A percentile compares a stretch with the other conserved stretches of the same genome.
phyloP scores from a whole-genome alignment of 2,113 vertebrate genomes.

The Monopterus albus region DNA sequence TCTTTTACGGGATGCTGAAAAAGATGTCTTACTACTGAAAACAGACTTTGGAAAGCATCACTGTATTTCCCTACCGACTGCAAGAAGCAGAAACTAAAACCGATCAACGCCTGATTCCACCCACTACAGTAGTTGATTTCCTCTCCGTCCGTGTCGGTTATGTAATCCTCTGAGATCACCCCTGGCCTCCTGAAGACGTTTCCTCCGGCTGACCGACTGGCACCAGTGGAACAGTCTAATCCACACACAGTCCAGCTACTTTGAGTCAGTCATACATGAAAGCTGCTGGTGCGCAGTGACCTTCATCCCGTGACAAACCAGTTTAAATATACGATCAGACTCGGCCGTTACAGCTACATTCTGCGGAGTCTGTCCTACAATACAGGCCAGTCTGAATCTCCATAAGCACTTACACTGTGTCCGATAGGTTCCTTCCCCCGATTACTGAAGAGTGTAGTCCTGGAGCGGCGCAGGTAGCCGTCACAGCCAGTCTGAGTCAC shows the following conservation, averaged over 20 bases:
- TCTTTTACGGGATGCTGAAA: background rate
- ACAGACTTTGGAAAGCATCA: background rate
- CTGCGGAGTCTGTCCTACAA: background rate
- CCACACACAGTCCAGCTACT: background rate
- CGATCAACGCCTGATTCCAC: no score
- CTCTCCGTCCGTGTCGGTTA: constrained; percentile 28
- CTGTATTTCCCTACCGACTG: no score
- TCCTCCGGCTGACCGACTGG: constrained; percentile 25
- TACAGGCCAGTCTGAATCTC: background rate
- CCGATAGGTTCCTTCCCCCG: background rate
- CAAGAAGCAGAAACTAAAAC: no score
- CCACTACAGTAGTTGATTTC: background rate
- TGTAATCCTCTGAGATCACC: constrained; percentile 69
- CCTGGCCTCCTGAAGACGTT: constrained; percentile 49
- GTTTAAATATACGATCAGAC: no score
- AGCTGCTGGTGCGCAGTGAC: no score
- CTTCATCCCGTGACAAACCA: background rate
- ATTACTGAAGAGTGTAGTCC: constrained; percentile 4
- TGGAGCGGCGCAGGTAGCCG: background rate
- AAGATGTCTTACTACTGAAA: background rate
- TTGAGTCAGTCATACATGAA: background rate
- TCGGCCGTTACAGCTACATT: background rate
- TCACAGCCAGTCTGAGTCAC: background rate
- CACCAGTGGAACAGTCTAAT: constrained; percentile 36
- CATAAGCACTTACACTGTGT: no score